phyloP scores from a whole-genome alignment of 2,797 vertebrate genomes.

The Acrossocheilus fasciatus region DNA sequence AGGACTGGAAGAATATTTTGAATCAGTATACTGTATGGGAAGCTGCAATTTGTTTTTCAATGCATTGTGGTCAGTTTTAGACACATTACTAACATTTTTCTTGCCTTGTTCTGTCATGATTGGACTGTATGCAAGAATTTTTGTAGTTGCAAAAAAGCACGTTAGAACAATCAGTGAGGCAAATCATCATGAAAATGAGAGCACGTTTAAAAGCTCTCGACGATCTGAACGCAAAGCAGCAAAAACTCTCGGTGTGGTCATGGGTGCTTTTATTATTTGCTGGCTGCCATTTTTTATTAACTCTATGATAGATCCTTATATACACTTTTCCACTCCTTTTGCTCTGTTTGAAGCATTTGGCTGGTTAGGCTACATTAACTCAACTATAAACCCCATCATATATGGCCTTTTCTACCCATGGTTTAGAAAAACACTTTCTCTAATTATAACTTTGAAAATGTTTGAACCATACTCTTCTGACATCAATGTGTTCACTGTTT shows the following conservation, averaged over 20 bases:
- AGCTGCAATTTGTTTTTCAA: conserved; percentile 75
- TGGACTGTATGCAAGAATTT: conserved; percentile 73
- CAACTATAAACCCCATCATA: conserved; percentile 71
- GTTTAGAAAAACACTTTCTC: conserved; percentile 67
- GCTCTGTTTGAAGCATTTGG: too few species aligned
- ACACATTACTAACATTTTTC: conserved; percentile 72
- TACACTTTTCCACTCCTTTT: too few species aligned
- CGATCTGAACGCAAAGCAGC: too few species aligned
- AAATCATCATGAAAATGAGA: conserved; percentile 46
- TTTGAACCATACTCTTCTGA: conserved; percentile 64
- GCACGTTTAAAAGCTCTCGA: conserved; percentile 30
- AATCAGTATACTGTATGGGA: conserved; percentile 67
- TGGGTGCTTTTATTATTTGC: conserved; percentile 51
- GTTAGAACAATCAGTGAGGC: conserved; percentile 58
- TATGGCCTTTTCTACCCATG: conserved; percentile 73
- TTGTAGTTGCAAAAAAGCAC: conserved; percentile 72
- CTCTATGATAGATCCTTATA: too few species aligned
- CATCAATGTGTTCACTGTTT: conserved; percentile 59
- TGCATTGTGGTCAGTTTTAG: conserved; percentile 72
- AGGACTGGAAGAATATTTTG: conserved; percentile 70
- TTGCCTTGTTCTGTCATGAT: conserved; percentile 69
- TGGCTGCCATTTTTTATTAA: too few species aligned
- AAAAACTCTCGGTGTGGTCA: conserved; percentile 60
- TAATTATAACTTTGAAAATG: conserved; percentile 67
- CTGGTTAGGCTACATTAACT: conserved; percentile 73